Conservation (phyloP, 2,113 vertebrate species). For the Theropithecus gelada region DNA sequence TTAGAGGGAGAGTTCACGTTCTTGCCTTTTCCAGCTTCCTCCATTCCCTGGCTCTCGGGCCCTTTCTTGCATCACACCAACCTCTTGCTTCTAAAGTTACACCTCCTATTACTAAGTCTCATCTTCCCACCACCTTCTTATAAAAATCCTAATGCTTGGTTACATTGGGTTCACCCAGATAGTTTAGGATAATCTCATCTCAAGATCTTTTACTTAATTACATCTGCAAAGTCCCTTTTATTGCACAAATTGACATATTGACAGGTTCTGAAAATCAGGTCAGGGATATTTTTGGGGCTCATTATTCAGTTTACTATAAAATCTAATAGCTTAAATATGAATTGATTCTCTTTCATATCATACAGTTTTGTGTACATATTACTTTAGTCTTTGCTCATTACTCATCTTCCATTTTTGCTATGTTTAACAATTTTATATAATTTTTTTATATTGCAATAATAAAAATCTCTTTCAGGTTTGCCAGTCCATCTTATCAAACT, state of each 20-base stretch:
- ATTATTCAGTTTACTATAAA: neutral
- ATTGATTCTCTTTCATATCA: neutral
- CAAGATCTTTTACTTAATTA: neutral
- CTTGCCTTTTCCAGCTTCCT: neutral
- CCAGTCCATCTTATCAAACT: neutral
- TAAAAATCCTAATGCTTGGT: neutral
- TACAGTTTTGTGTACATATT: neutral
- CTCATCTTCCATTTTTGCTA: neutral
- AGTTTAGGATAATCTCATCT: neutral
- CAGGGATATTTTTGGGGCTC: neutral
- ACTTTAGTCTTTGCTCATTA: neutral
- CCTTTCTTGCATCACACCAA: too few species aligned
- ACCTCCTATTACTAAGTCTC: neutral
- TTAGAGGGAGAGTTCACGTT: neutral
- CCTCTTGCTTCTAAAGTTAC: rapidly evolving
- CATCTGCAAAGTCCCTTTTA: neutral
- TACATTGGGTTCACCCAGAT: neutral
- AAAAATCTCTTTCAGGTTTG: neutral
- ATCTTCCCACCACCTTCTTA: neutral
- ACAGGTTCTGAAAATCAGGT: neutral
- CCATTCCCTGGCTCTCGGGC: neutral
- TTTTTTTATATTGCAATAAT: neutral
- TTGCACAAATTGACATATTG: neutral
- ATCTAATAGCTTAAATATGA: neutral
- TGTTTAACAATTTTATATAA: neutral